Conservation (phyloP, 2,888 invertebrate genomes). For the Cephus rjabovi region DNA sequence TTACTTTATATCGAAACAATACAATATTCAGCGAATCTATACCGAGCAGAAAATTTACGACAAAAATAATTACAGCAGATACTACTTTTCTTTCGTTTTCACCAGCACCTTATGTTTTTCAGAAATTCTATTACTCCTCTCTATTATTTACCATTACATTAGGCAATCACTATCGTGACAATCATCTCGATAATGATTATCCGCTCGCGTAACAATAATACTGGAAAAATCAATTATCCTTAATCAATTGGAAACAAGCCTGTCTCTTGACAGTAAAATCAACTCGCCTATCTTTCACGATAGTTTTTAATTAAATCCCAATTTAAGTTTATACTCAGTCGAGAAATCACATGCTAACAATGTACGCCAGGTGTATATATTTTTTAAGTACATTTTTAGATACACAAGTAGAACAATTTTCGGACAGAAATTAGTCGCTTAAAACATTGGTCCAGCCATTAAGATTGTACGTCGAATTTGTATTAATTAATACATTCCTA, state of each 20-base stretch:
- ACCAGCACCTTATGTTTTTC: neutral
- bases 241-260: neutral
- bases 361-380: neutral
- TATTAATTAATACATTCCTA: neutral
- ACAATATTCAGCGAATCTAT: neutral
- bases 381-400: neutral
- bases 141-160: neutral
- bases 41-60: neutral
- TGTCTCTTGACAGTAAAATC: neutral
- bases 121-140: neutral
- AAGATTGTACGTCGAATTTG: neutral
- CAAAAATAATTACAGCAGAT: neutral
- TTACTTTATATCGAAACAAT: neutral
- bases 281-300: neutral
- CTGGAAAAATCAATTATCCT: neutral
- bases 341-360: neutral
- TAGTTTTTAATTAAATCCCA: neutral
- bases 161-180: neutral
- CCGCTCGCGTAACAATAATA: neutral
- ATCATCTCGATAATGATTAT: too few relatives aligned
- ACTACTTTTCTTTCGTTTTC: neutral
- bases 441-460: slow-evolving; percentile 13
- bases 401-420: neutral
- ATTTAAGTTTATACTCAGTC: neutral
- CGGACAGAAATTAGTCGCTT: neutral